These are phyloP conservation scores for Psittacara wagleri DNA, from an alignment of 2,113 vertebrate genomes.

Conservation along the genomic window DNA sequence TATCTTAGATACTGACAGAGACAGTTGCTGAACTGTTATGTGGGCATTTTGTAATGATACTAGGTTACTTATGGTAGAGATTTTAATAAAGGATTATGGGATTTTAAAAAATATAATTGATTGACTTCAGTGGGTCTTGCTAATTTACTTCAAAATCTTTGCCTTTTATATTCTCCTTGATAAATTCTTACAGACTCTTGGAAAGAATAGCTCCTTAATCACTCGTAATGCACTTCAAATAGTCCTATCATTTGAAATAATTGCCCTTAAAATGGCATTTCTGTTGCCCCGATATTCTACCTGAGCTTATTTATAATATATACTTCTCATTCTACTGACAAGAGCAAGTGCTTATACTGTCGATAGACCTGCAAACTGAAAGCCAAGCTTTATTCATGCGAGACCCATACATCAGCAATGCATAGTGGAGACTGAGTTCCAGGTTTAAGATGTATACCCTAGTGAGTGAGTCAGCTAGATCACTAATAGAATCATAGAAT, in stretches of 20 bases:
- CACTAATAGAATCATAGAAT: not conserved
- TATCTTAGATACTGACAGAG: slow-evolving; percentile 33
- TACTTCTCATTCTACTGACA: not conserved
- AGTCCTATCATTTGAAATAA: not conserved
- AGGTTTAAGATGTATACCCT: not conserved
- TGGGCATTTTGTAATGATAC: not conserved
- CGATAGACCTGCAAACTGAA: not conserved
- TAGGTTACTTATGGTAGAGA: not conserved
- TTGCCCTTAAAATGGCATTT: not conserved
- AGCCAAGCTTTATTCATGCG: not conserved
- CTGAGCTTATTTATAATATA: not conserved
- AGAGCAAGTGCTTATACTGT: not conserved
- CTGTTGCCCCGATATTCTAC: not conserved
- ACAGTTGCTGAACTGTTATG: not conserved
- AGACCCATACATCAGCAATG: not conserved
- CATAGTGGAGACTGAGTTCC: not conserved
- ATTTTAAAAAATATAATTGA: not conserved
- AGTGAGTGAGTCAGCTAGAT: not conserved
- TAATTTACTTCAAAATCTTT: slow-evolving; percentile 27
- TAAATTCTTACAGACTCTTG: slow-evolving; percentile 25
- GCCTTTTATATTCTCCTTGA: not conserved
- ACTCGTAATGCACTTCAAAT: not conserved
- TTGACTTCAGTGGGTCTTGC: not conserved
- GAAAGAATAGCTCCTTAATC: slow-evolving; percentile 19
- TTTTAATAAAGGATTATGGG: slow-evolving; percentile 31